Percentiles rank a stretch among this genome's conserved stretches.
These are phyloP conservation scores for Pherbina coryleti DNA, from an alignment of 2,888 invertebrate species.

Conservation along the genomic window DNA sequence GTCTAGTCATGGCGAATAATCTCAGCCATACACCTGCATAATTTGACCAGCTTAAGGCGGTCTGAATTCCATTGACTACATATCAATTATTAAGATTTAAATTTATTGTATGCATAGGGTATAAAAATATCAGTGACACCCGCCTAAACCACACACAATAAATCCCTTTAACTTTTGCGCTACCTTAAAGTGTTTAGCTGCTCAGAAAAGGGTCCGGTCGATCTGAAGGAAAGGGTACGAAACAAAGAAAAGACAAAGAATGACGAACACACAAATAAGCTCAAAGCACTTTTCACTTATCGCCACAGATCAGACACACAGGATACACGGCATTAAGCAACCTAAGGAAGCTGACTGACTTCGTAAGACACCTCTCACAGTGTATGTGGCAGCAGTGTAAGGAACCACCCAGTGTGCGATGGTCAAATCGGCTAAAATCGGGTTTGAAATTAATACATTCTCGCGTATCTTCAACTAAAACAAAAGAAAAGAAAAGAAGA, in stretches of 20 bases:
- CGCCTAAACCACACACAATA: background rate
- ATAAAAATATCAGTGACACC: no score
- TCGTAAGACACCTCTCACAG: background rate
- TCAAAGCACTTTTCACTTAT: constrained; percentile 31
- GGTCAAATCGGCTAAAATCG: constrained; percentile 13
- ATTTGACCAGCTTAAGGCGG: background rate
- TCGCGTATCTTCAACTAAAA: background rate
- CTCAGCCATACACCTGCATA: background rate
- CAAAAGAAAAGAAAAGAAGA: background rate
- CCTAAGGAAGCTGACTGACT: background rate
- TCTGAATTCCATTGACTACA: background rate
- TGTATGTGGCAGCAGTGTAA: background rate
- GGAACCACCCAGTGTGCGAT: constrained; percentile 14
- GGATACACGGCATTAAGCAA: constrained; percentile 9
- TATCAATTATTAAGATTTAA: background rate
- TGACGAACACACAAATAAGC: background rate
- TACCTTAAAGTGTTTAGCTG: background rate
- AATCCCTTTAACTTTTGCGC: background rate
- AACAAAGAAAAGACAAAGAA: background rate
- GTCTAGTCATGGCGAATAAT: background rate
- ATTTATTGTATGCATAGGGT: background rate
- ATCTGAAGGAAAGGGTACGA: background rate
- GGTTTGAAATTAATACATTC: constrained; percentile 30
- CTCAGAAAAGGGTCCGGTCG: no score
- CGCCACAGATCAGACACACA: constrained; percentile 13